Conservation (phyloP, 2,888 invertebrate species). For the Thelaira solivaga region DNA sequence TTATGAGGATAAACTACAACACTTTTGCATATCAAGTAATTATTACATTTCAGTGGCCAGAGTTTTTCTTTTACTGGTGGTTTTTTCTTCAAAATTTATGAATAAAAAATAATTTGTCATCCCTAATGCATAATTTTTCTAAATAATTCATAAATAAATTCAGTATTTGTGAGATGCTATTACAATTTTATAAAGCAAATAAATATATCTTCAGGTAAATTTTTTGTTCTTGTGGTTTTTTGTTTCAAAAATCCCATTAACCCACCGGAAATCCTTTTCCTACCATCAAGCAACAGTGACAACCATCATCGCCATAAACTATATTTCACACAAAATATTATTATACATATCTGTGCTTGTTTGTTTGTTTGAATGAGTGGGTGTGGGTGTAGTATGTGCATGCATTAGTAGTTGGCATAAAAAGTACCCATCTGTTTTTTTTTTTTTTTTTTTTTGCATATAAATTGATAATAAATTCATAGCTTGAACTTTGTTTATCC, state of each 20-base stretch:
- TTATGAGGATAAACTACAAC: too few species aligned
- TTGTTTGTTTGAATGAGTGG: neutral
- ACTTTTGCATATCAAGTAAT: too few species aligned
- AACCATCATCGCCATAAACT: constrained; percentile 16
- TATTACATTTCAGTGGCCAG: too few species aligned
- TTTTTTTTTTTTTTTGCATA: too few species aligned
- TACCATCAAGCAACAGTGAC: constrained; percentile 44
- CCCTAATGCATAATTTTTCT: too few species aligned
- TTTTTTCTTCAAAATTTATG: too few species aligned
- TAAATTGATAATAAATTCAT: neutral
- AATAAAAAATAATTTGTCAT: neutral
- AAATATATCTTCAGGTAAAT: neutral
- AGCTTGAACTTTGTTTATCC: too few species aligned
- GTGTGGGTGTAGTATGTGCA: too few species aligned
- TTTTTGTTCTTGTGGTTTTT: too few species aligned
- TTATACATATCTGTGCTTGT: neutral
- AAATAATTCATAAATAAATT: too few species aligned
- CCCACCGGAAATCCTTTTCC: constrained; percentile 59
- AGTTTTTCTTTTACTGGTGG: too few species aligned
- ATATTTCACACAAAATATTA: neutral
- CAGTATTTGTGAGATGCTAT: neutral
- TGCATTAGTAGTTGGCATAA: neutral
- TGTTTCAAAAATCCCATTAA: constrained; percentile 48
- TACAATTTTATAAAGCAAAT: constrained; percentile 6
- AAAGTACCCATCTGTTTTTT: constrained; percentile 8